Evolutionary conservation across 2,797 vertebrate species (phyloP).

Genomic region (Bradypodion ventrale): DNA sequence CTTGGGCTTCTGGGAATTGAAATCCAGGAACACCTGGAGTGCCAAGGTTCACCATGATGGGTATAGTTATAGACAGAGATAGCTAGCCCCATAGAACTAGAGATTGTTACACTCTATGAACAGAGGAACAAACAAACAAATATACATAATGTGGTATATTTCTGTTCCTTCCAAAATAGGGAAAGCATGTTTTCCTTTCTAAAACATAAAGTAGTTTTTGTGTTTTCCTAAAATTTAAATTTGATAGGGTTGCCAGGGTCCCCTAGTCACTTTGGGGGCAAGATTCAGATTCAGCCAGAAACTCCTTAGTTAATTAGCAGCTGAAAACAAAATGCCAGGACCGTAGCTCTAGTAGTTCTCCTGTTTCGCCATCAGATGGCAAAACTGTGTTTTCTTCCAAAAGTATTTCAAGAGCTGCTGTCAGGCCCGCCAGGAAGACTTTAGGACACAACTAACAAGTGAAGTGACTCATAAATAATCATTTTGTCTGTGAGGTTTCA

Average conservation of each 20-base stretch:
- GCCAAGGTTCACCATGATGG: too few species aligned
- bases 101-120: too few species aligned
- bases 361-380: slow-evolving; percentile 35
- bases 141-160: not conserved
- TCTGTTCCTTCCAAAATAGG: not conserved
- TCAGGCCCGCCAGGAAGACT: not conserved
- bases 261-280: not conserved
- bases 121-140: too few species aligned
- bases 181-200: not conserved
- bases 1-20: too few species aligned
- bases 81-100: too few species aligned
- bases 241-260: not conserved
- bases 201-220: not conserved
- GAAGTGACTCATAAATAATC: slow-evolving; percentile 9
- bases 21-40: too few species aligned
- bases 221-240: not conserved
- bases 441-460: not conserved
- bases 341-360: slow-evolving; percentile 3
- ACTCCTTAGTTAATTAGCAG: not conserved
- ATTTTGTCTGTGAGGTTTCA: not conserved
- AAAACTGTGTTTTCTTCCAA: slow-evolving; percentile 18
- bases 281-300: not conserved
- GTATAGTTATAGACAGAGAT: too few species aligned
- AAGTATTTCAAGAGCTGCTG: not conserved
- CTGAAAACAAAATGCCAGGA: not conserved